These are phyloP conservation scores for Tenodera sinensis DNA, from an alignment of 2,888 invertebrate genomes.

Conservation along the genomic window DNA sequence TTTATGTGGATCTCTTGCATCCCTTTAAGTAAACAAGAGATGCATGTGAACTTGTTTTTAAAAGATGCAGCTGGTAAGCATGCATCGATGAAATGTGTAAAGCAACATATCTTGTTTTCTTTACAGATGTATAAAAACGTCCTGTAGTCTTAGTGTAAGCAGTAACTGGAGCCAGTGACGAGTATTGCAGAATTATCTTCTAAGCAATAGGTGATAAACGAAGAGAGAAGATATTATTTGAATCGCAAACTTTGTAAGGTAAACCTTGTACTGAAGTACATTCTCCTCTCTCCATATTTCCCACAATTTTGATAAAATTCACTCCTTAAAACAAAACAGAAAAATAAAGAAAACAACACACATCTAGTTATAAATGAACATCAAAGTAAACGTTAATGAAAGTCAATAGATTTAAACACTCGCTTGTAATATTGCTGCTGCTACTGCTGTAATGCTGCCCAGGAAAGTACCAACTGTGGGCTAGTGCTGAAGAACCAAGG, in stretches of 20 bases:
- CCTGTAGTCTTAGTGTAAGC: neutral
- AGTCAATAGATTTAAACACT: neutral
- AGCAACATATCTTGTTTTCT: neutral
- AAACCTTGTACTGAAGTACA: slow-evolving; percentile 6
- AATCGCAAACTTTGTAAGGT: slow-evolving; percentile 17
- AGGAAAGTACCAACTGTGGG: neutral
- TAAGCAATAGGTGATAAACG: slow-evolving; percentile 4
- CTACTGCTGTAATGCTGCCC: neutral
- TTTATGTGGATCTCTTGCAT: no score
- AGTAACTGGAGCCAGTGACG: neutral
- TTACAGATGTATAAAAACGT: neutral
- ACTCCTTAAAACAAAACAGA: neutral
- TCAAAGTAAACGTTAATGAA: neutral
- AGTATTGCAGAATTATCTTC: neutral
- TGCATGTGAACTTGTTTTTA: neutral
- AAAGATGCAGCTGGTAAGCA: neutral
- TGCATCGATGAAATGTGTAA: neutral
- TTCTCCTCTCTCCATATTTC: slow-evolving; percentile 4
- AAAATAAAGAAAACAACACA: neutral
- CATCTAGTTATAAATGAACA: neutral
- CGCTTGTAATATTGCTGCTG: neutral
- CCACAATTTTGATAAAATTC: neutral
- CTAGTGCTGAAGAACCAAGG: neutral
- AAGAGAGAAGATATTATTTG: slow-evolving; percentile 24
- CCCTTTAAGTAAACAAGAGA: no score